Base-by-base conservation (phyloP, 2,797 vertebrate species). In the Strix occidentalis region DNA sequence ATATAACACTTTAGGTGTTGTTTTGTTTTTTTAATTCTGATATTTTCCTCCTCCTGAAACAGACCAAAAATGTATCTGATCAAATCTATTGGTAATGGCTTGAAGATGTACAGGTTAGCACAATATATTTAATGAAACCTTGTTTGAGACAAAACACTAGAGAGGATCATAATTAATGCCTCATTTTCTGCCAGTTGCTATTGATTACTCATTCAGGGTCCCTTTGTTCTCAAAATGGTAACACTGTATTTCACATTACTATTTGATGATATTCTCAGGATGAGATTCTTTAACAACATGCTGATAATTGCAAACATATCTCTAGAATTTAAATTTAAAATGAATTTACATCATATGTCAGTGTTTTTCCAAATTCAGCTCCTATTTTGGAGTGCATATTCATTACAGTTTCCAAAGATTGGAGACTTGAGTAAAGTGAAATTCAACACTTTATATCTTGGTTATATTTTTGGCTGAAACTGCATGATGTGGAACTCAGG, bases 121-220 rank as follows among this genome's bases (percentile, higher is more conserved):
- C 97, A 98, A 98, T 98, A 97, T 97, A 86, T 97, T 98, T 98
- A 98, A 98, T 98, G 98, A 98, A 98, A 98, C 97, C 97, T 98
- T 98, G 96, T 98, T 96, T 97, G 97, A 98, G 97, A 98, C 97
- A 98, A 98, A 98, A 98, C 97, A 97, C 96, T 93, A 81, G 96
- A 98, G 97, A 98, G 96, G 94, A 97, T 98, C 91, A 94, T 98
- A 98, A 98, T 98, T 98, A 98, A 98, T 97, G 97, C 97, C 97
- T 98, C 97, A 97, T 98, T 98, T 98, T 98, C 97, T 98, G 97
- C 96, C 96, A 97, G 98, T 98, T 98, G 97, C 97, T 98, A 98
- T 98, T 98, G 98, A 98, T 98, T 98, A 98, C 98, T 98, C 97
- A 98, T 98, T 98, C 98, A 98, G 93, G 95, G 96, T 97, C 93